Evolutionary conservation across 2,113 vertebrate species (phyloP).

Genomic region (Apteryx owenii): DNA sequence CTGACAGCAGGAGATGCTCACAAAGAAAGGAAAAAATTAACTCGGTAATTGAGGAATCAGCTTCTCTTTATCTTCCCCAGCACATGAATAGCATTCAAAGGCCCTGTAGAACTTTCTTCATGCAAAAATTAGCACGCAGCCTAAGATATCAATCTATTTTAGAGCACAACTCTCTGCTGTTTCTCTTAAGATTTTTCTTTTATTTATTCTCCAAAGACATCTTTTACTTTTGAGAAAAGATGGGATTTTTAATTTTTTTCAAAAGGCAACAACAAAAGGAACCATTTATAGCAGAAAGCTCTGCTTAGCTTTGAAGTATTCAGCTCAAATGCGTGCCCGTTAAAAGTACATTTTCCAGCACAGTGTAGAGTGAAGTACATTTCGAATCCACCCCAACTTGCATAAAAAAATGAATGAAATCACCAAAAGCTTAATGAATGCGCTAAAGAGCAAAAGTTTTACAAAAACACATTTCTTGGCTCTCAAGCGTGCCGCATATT

Average conservation of each 20-base stretch:
- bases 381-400: background rate
- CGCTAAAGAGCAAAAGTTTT: background rate
- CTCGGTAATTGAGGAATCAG: conserved; percentile 32
- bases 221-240: conserved; percentile 23
- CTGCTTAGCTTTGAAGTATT: conserved; percentile 40
- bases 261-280: conserved; percentile 52
- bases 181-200: conserved; percentile 24
- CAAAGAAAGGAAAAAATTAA: background rate
- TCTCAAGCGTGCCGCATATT: background rate
- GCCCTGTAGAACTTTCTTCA: background rate
- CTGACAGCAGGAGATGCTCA: background rate
- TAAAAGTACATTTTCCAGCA: background rate
- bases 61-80: background rate
- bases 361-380: background rate
- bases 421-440: background rate
- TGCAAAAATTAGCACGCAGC: conserved; percentile 31
- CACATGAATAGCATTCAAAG: conserved; percentile 12
- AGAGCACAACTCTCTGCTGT: conserved; percentile 32
- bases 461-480: background rate
- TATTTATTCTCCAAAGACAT: conserved; percentile 53
- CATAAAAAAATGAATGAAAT: background rate
- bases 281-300: conserved; percentile 28
- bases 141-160: conserved; percentile 38
- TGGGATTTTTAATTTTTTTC: conserved; percentile 52
- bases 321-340: background rate